Evolutionary conservation across 1,140 invertebrate species (phyloP), one percentile per base, ranked within the genome.

Genomic region (Caenorhabditis brenneri): DNA sequence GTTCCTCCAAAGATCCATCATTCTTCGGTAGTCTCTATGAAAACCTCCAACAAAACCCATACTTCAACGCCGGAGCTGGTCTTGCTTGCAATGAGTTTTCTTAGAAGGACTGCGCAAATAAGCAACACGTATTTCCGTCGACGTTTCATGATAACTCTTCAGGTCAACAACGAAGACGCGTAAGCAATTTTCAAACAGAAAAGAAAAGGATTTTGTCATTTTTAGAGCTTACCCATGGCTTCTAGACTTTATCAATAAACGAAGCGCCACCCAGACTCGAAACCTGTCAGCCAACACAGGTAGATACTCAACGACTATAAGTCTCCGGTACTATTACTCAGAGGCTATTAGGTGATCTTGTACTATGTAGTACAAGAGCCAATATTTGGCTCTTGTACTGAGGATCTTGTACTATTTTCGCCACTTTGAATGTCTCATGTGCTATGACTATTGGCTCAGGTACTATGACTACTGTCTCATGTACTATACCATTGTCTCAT

Each of bases 51-150:
- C 94, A 95, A 87, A 99, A 99, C 92, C 97, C 96, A 1, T 99
- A 98, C 92, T 99, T 99, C 91, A 96, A 97, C 19, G 97, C 97
- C 48, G 97, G 97, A 55, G 97, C 97, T 91, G 97, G 97, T 12
- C 92, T 99, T 27, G 96, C 98, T 96, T 24, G 94, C 94, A 49
- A 94, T 96, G 48, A 96, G 97, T 16, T 88, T 96, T 60, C 90
- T 96, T 65, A 92, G 95, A 83, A 96, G 95, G 93, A 93, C 78
- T 55, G 58, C 51, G 10, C 82, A 90, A 49, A 80, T 91, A 24
- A 88, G 65, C 7, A 91, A 88, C 78, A 79, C 89, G 0, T 51
- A 86, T 31, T 87, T 91, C 46, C 74, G 90, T 55, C 79, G 89
- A 33, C 65, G 83, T 80, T 91, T 87, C 81, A 85, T 90, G 55